Evolutionary conservation across 2,797 vertebrate species (phyloP).

Genomic region (Poliocrania exsul): DNA sequence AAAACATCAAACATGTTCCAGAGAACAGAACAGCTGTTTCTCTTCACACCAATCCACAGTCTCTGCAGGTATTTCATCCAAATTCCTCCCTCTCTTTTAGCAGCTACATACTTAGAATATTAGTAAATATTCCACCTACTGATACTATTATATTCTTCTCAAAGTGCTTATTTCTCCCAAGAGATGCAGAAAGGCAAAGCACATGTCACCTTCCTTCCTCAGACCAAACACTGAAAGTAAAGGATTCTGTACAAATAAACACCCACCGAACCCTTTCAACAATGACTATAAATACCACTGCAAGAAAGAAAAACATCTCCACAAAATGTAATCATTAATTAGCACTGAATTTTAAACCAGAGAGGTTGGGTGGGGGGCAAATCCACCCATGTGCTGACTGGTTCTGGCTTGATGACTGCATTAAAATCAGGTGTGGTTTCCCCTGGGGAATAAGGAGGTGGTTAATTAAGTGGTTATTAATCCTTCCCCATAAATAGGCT

Average conservation of each 20-base stretch:
- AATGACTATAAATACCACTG: not conserved
- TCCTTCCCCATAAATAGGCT: not conserved
- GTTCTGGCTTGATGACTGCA: not conserved
- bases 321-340: not conserved
- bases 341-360: not conserved
- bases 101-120: not conserved
- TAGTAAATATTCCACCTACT: not conserved
- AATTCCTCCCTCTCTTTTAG: not conserved
- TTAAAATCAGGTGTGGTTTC: not conserved
- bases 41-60: not conserved
- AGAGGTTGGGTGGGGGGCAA: not conserved
- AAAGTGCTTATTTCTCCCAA: not conserved
- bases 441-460: not conserved
- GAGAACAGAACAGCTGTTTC: slow-evolving; percentile 1
- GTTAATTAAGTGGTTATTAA: not conserved
- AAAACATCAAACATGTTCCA: not conserved
- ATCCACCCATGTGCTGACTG: not conserved
- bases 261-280: not conserved
- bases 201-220: not conserved
- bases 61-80: not conserved
- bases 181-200: not conserved
- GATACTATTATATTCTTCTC: not conserved
- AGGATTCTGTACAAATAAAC: not conserved
- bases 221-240: not conserved
- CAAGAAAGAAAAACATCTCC: not conserved